phyloP scores from a whole-genome alignment of 2,888 invertebrate species.

The Agrenia bidenticulata region DNA sequence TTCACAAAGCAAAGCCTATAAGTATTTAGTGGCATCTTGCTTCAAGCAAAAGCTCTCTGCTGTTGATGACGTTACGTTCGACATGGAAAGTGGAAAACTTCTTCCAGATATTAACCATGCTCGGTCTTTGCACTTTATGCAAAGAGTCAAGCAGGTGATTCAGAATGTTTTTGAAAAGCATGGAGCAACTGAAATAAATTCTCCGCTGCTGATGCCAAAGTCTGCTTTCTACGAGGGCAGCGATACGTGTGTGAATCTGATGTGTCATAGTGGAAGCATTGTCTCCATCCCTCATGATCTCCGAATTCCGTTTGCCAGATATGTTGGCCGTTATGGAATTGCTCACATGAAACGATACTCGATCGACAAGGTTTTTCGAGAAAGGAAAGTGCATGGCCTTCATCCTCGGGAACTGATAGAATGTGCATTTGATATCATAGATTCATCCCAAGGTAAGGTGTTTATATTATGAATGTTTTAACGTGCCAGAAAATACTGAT shows the following conservation, averaged over 20 bases:
- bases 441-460: constrained; percentile 65
- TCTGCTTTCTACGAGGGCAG: constrained; percentile 61
- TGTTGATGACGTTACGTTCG: constrained; percentile 76
- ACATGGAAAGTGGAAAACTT: constrained; percentile 55
- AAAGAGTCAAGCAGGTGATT: constrained; percentile 43
- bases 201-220: constrained; percentile 78
- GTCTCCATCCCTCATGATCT: constrained; percentile 84
- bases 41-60: constrained; percentile 63
- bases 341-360: constrained; percentile 79
- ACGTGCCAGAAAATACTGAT: not conserved
- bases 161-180: constrained; percentile 66
- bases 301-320: constrained; percentile 74
- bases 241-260: constrained; percentile 71
- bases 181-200: constrained; percentile 75
- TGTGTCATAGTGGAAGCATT: constrained; percentile 83
- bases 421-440: constrained; percentile 91
- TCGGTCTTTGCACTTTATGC: constrained; percentile 34
- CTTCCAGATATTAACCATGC: constrained; percentile 15
- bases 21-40: constrained; percentile 66
- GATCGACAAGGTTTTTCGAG: constrained; percentile 82
- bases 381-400: constrained; percentile 69
- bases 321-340: constrained; percentile 76
- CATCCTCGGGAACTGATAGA: constrained; percentile 87
- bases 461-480: not conserved
- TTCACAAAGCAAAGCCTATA: constrained; percentile 76